Evolutionary conservation across 2,113 vertebrate genomes (phyloP).

Genomic region (Probosciger aterrimus): DNA sequence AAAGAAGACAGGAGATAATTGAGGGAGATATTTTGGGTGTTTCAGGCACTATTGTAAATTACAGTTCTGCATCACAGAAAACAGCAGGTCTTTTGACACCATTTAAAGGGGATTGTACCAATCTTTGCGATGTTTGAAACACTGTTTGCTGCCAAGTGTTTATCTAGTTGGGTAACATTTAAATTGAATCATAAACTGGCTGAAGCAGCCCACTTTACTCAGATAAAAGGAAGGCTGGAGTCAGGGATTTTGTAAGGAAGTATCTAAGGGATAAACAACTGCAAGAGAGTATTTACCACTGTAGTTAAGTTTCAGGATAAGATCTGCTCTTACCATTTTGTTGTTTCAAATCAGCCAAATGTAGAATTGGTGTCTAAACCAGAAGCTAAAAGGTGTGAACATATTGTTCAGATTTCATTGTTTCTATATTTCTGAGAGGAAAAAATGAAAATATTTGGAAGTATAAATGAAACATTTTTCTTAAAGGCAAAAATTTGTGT

Average conservation of each 20-base stretch:
- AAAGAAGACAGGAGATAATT: background rate
- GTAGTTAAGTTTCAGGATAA: background rate
- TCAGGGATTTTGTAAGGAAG: background rate
- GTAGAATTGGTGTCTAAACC: background rate
- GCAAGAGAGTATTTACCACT: background rate
- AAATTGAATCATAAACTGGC: background rate
- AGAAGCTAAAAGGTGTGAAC: background rate
- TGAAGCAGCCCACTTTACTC: background rate
- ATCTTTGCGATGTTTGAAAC: background rate
- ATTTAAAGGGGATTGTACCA: background rate
- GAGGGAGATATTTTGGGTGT: background rate
- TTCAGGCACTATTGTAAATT: background rate
- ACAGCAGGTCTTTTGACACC: background rate
- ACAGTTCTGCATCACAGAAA: background rate
- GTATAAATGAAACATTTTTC: background rate
- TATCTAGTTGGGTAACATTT: background rate
- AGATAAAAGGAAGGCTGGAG: background rate
- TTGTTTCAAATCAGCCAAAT: background rate
- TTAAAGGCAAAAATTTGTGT: background rate
- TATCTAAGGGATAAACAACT: background rate
- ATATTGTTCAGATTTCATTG: background rate
- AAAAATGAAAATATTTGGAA: background rate
- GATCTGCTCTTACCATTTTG: background rate
- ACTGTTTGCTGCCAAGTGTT: background rate
- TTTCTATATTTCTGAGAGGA: background rate